Evolutionary conservation across 2,113 vertebrate species (phyloP).

Genomic region (Tachysurus vachellii): DNA sequence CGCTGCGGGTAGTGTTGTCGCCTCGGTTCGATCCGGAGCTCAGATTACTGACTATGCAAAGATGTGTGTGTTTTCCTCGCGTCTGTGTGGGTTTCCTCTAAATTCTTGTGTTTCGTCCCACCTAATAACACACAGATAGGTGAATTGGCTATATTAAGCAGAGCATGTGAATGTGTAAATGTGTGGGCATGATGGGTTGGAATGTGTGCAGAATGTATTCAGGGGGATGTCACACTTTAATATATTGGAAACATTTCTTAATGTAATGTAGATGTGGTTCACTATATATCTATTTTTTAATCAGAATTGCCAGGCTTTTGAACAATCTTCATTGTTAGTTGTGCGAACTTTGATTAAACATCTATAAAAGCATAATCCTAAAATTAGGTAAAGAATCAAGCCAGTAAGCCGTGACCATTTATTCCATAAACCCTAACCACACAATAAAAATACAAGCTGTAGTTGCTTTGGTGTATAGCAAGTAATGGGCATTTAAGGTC

Average conservation of each 20-base stretch:
- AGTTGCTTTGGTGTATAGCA: not conserved
- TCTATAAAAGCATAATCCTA: slow-evolving; percentile 3
- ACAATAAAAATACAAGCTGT: not conserved
- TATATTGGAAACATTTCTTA: slow-evolving; percentile 43
- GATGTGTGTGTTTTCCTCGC: not conserved
- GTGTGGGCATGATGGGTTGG: not conserved
- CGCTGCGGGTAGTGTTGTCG: not conserved
- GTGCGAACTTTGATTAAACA: not conserved
- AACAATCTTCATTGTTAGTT: not conserved
- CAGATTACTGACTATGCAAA: not conserved
- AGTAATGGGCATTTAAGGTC: not conserved
- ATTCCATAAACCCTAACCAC: not conserved
- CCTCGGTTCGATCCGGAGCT: not conserved
- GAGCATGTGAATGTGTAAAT: not conserved
- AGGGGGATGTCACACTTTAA: slow-evolving; percentile 40
- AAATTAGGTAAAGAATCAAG: not conserved
- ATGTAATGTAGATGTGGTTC: slow-evolving; percentile 48
- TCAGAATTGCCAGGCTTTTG: slow-evolving; percentile 47
- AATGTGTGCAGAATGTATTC: not conserved
- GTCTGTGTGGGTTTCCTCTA: not conserved
- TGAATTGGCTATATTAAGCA: not conserved
- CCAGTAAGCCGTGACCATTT: not conserved
- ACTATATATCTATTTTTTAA: slow-evolving; percentile 50
- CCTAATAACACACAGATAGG: not conserved
- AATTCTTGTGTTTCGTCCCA: not conserved